Conservation (phyloP, 2,113 vertebrate species). For the Camelus bactrianus region DNA sequence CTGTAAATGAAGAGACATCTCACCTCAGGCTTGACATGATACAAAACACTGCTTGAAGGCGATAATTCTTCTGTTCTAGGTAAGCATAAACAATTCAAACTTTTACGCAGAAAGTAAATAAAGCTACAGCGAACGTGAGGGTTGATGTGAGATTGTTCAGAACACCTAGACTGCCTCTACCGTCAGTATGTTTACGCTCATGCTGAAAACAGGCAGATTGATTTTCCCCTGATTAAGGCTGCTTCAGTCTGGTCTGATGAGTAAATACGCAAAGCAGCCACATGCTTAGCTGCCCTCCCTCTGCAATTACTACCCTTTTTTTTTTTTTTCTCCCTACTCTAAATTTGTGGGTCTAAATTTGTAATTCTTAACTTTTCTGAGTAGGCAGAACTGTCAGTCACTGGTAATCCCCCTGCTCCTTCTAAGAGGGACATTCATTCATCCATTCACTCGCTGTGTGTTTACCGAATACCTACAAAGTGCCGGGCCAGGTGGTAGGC, state of each 20-base stretch:
- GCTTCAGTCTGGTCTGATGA: slow-evolving; percentile 61
- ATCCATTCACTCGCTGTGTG: not conserved
- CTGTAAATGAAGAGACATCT: not conserved
- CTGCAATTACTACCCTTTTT: not conserved
- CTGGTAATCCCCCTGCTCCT: not conserved
- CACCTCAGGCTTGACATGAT: not conserved
- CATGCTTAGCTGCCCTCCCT: slow-evolving; percentile 37
- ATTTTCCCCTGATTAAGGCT: slow-evolving; percentile 54
- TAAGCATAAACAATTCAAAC: not conserved
- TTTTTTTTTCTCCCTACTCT: not conserved
- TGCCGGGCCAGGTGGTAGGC: not conserved
- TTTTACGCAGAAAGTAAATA: not conserved
- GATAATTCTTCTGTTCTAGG: not conserved
- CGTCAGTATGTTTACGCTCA: not conserved
- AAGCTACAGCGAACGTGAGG: not conserved
- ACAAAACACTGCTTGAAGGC: not conserved
- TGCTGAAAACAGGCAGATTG: slow-evolving; percentile 48
- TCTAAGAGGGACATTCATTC: not conserved
- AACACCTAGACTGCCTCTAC: slow-evolving; percentile 19
- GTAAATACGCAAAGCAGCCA: slow-evolving; percentile 38
- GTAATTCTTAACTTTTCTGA: not conserved
- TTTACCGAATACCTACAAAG: not conserved
- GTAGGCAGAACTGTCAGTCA: not conserved
- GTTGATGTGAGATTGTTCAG: not conserved
- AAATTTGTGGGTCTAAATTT: not conserved